These are phyloP conservation scores for Cryptoleucopteryx plumbea DNA, from an alignment of 2,113 vertebrate species.

Conservation along the genomic window DNA sequence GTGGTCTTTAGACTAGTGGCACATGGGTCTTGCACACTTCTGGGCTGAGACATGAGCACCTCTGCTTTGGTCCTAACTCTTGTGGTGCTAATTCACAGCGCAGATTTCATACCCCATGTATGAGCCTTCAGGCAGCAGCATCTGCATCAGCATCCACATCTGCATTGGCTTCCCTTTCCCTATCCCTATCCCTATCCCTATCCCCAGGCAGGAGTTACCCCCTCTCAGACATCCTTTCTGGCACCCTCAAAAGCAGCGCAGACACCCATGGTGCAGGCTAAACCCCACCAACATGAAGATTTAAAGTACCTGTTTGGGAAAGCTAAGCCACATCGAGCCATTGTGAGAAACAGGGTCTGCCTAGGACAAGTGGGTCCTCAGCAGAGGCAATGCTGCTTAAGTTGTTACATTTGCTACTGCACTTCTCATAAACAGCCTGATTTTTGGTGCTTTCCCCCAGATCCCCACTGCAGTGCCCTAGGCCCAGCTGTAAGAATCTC, in stretches of 20 bases:
- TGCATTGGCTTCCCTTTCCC: background rate
- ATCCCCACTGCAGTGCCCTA: fast-evolving
- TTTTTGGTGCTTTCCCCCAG: background rate
- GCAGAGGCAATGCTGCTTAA: background rate
- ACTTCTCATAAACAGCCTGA: background rate
- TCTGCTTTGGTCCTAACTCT: background rate
- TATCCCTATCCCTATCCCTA: too few relatives aligned
- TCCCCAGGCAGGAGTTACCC: background rate
- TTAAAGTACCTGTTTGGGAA: background rate
- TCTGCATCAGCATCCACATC: fast-evolving
- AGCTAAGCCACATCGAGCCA: background rate
- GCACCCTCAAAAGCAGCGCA: background rate
- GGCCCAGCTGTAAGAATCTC: background rate
- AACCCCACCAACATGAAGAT: background rate
- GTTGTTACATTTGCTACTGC: background rate
- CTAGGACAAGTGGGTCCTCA: background rate
- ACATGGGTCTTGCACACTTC: background rate
- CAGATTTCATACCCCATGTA: background rate
- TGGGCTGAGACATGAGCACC: background rate
- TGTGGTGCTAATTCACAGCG: background rate
- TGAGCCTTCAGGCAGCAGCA: background rate
- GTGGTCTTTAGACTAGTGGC: background rate
- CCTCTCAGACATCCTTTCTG: background rate
- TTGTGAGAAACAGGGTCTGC: background rate
- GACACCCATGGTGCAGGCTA: background rate